These are phyloP conservation scores for Archips xylosteana DNA, from an alignment of 2,888 invertebrate genomes.

Conservation along the genomic window DNA sequence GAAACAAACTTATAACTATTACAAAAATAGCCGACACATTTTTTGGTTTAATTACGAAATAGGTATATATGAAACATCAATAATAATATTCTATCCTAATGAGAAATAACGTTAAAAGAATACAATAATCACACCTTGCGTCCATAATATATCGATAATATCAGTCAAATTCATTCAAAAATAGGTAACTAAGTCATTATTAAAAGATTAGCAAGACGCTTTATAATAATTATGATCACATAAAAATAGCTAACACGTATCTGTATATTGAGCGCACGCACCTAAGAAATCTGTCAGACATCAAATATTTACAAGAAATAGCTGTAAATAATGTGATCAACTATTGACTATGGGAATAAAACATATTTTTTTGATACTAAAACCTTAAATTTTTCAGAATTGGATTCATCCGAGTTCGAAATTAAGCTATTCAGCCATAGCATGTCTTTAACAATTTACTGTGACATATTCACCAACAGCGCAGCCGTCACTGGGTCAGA, in stretches of 20 bases:
- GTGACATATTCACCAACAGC: too few species aligned
- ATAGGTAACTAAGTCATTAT: slow-evolving; percentile 62
- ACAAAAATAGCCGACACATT: slow-evolving; percentile 73
- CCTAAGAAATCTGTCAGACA: background rate
- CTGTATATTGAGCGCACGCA: background rate
- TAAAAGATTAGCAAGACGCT: slow-evolving; percentile 43
- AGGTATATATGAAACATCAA: slow-evolving; percentile 51
- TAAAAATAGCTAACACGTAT: background rate
- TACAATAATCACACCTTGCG: slow-evolving; percentile 59
- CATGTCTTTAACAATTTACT: too few species aligned
- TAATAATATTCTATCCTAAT: slow-evolving; percentile 53
- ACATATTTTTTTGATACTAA: background rate
- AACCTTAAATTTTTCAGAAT: too few species aligned
- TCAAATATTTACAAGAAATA: background rate
- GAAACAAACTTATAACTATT: slow-evolving; percentile 50
- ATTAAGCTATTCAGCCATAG: too few species aligned
- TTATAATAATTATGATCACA: slow-evolving; percentile 1
- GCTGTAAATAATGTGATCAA: too few species aligned
- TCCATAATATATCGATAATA: slow-evolving; percentile 54
- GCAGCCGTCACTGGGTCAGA: too few species aligned
- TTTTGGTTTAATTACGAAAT: slow-evolving; percentile 72
- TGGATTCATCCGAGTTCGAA: too few species aligned
- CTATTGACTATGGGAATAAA: background rate
- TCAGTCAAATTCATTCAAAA: slow-evolving; percentile 70
- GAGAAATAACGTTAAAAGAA: slow-evolving; percentile 63